Base-by-base conservation (phyloP, 2,888 invertebrate species). In the Camponotus fellah region DNA sequence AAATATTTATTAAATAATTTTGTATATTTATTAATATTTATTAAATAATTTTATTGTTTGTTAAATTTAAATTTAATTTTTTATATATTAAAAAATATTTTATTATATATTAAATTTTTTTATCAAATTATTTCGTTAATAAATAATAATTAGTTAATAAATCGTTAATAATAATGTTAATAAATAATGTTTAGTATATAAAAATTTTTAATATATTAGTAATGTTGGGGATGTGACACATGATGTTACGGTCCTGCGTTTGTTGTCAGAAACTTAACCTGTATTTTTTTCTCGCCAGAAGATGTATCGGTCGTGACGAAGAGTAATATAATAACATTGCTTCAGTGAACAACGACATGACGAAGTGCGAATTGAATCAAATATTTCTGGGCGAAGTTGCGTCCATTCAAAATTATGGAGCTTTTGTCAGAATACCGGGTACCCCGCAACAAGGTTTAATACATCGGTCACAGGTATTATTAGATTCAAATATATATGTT, bases 371-470 rank as follows among this genome's bases (percentile, higher is more conserved):
- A 82, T 65, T 94, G 43, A 94, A 94, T 89, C 90, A 93, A 83
- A 94, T 95, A 91, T 94, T 95, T 87, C 90, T 93, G 37, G 95
- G 95, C 4, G 94, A 95, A 91, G 82, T 95, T 17, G 92, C 94
- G 4, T 93, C 95, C 43, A 92, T 95, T 26, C 95, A 95, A 85
- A 94, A 94, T 90, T 95, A 95, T 88, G 95, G 95, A 82, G 95
- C 95, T 34, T 95, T 95, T 84, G 90, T 95, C 32, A 92, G 91
- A 91, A 95, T 95, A 75, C 95, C 95, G 17, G 95, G 95, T 40
- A 92, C 91, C 84, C 86, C 91, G 56, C 92, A 93, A 74, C 95
- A 95, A 83, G 95, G 95, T 8, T 87, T 95, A 69, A 92, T 95
- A 88, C 95, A 95, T 84, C 92, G 89, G 79, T 90, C 94, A n/a